Evolutionary conservation across 2,113 vertebrate genomes (phyloP), one percentile per base, ranked within the genome.

Genomic region (Oenanthe oenanthe): DNA sequence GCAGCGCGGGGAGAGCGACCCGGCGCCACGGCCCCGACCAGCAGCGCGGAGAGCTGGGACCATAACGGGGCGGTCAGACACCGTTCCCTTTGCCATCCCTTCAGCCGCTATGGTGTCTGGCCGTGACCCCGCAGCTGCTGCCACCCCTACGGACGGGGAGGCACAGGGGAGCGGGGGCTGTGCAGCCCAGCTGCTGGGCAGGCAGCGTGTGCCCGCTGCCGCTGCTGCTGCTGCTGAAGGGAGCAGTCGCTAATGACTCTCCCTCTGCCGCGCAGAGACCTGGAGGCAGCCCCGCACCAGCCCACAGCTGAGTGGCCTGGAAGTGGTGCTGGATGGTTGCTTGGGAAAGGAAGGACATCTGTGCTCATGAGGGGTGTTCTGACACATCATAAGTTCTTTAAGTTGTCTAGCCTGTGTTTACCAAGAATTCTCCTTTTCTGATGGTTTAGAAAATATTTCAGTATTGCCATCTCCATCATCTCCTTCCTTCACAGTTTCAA

Each of bases 41-140:
- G 50, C 18, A 36, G 54, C 58, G 22, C 4, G 1, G 31, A 62
- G 38, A 36, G 40, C 26, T 20, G 38, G 38, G 16, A 16, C 40
- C 17, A 0, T 5, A 26, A 18, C 0, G 77, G 76, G 34, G 24
- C 62, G 1, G 40, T 3, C 6, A 12, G 18, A 73, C 38, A 43
- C 28, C 31, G 0, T 6, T 40, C 2, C 22, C 45, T 77, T 2
- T 7, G 67, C 19, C 9, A 42, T 25, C 10, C 42, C 26, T 32
- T 36, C 74, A 36, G 1, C 19, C 8, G 16, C 62, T n/a, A 13
- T 3, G 19, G 53, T 17, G 7, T 5, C 62, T 32, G 70, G 20
- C 26, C 38, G 0, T 4, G 34, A 2, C 8, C 29, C 24, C 31
- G 0, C 2, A 28, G 54, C 66, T 28, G 20, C 13, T 13, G 60